Base-by-base conservation (phyloP, 2,113 vertebrate genomes). In the Dascyllus trimaculatus region DNA sequence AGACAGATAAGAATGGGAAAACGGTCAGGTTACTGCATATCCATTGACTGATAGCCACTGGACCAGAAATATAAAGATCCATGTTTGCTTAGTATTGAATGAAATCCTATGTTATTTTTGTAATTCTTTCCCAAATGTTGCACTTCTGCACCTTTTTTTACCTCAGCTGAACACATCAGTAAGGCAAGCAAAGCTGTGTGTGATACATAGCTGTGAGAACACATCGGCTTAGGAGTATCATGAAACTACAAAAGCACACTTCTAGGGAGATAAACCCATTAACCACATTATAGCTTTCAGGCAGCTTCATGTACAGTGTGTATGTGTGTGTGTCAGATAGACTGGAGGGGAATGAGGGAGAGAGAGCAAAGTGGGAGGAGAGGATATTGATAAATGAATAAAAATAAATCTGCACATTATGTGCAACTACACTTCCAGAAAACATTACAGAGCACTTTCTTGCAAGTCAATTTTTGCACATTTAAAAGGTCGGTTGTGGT, bases 1-100 rank as follows among this genome's bases (percentile, higher is more conserved):
- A 85, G 69, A 59, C 68, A 58, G 82, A 84, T 74, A 88, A 83
- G 81, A 78, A 68, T 25, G 71, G 46, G 5, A 22, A 53, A 74
- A 48, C 0, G 10, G 29, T 72, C 40, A 38, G 46, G 46, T 73
- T 71, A 62, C 6, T 57, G 52, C 74, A 67, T 85, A 80, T 75
- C 26, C 80, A 78, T 68, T 88, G 61, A 81, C 67, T 82, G 68
- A 78, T 76, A 72, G 21, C 57, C 29, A 72, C 38, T 4, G 4
- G n/a, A 45, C 6, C 60, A 57, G 35, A 76, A 63, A 75, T 52
- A 48, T 63, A 40, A 69, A 77, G 18, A 65, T 18, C 45, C 0
- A 22, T 56, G 68, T 70, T 79, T 53, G 43, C 19, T 77, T 43
- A 6, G 19, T n/a, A 7, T 17, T 57, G 45, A 78, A 67, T 15